A percentile compares a stretch with the other conserved stretches of the same genome.
Conservation (phyloP, 1,140 invertebrate species). For the Anastatus disparis region DNA sequence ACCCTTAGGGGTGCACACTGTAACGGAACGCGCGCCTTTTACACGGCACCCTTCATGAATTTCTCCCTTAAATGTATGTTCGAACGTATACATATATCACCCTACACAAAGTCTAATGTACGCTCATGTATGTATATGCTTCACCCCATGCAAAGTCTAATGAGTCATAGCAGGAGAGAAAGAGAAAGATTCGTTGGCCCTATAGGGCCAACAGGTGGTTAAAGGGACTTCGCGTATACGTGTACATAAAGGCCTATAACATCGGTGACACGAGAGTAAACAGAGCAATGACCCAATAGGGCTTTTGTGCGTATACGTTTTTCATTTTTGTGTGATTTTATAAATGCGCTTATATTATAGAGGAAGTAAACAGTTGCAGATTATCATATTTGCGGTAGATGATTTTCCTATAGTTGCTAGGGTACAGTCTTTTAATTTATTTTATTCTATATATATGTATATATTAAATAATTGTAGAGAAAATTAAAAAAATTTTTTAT, state of each 20-base stretch:
- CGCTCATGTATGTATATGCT: background rate
- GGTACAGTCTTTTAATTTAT: no score
- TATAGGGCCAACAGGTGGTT: slow-evolving; percentile 25
- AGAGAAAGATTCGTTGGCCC: slow-evolving; percentile 2
- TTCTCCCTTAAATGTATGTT: background rate
- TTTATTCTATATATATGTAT: no score
- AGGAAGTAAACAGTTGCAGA: no score
- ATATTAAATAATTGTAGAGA: no score
- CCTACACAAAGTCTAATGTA: background rate
- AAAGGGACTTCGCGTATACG: no score
- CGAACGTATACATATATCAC: background rate
- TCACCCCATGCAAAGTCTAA: background rate
- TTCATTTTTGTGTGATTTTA: no score
- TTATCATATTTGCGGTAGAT: no score
- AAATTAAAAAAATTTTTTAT: no score
- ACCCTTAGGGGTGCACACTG: background rate
- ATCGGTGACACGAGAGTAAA: background rate
- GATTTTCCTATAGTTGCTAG: no score
- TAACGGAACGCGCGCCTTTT: slow-evolving; percentile 4
- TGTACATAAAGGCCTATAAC: background rate
- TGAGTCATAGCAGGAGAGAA: background rate
- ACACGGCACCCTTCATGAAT: background rate
- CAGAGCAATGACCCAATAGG: background rate
- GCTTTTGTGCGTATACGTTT: no score
- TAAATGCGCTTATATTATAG: no score